Base-by-base conservation (phyloP, 2,797 vertebrate genomes). In the Pseudomugil tenellus region DNA sequence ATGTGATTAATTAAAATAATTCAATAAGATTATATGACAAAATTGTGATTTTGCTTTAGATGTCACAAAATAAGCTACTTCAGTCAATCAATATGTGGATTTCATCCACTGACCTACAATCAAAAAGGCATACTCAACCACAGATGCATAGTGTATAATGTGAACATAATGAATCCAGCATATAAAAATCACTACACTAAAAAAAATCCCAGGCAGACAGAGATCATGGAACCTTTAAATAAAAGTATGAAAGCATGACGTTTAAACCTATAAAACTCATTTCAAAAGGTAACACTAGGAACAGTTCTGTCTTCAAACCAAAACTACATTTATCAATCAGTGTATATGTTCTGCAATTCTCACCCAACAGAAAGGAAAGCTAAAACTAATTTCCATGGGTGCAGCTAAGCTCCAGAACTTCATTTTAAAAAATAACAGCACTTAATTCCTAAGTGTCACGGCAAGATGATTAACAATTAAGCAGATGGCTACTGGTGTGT, bases 381-480 rank as follows among this genome's bases (percentile, higher is more conserved):
- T 62, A 70, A 82, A 83, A 86, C 54, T 67, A 72, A 89, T 86
- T 85, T 75, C 77, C 53, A 37, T 19, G 43, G 29, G 49, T 25
- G 46, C 52, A 60, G 56, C 66, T 90, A 86, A 91, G 89, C 89
- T 79, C 67, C 71, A 65, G 70, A 85, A 83, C 64, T 83, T 80
- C 12, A 77, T 85, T 86, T 89, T 75, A 6, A 21, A 66, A 29
- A 25, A 64, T 54, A 76, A 69, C 53, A 68, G 76, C 76, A 69
- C 58, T 85, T 79, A 79, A 89, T 88, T 86, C 73, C 80, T 77
- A 68, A 74, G 58, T 84, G 79, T 89, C 85, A 82, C 58, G 51
- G 73, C 81, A 80, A 74, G 68, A 81, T 73, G 81, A 91, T 80
- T 84, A 83, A 77, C 80, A 92, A 92, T 90, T 89, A 91, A 77